Evolutionary conservation across 2,113 vertebrate genomes (phyloP).

Genomic region (Amphiprion percula): DNA sequence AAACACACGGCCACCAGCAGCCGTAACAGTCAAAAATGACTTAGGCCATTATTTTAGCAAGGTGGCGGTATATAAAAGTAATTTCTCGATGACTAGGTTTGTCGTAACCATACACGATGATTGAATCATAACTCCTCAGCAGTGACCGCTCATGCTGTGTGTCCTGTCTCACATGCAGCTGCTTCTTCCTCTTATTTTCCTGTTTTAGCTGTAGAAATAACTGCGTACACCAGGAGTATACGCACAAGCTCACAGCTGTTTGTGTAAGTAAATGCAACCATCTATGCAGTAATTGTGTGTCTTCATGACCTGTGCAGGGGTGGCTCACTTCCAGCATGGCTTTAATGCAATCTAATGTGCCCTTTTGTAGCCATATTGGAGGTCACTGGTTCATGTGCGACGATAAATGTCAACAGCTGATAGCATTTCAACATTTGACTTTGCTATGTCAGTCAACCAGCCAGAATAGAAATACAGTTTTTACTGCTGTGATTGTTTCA

Average conservation of each 20-base stretch:
- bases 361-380: slow-evolving; percentile 7
- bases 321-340: background rate
- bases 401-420: slow-evolving; percentile 37
- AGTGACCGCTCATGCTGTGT: too few species aligned
- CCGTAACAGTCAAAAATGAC: too few species aligned
- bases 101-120: too few species aligned
- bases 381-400: background rate
- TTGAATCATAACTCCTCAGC: too few species aligned
- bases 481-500: background rate
- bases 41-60: too few species aligned
- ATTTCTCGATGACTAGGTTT: too few species aligned
- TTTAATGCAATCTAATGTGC: slow-evolving; percentile 28
- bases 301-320: background rate
- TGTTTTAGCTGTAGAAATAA: background rate
- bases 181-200: too few species aligned
- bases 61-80: too few species aligned
- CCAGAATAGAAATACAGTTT: background rate
- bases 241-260: background rate
- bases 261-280: too few species aligned
- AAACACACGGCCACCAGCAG: too few species aligned
- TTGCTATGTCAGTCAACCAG: background rate
- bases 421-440: slow-evolving; percentile 12
- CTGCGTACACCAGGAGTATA: background rate
- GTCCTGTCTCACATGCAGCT: too few species aligned
- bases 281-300: too few species aligned